Conservation (phyloP, 2,888 invertebrate species). For the Pristionchus exspectatus region DNA sequence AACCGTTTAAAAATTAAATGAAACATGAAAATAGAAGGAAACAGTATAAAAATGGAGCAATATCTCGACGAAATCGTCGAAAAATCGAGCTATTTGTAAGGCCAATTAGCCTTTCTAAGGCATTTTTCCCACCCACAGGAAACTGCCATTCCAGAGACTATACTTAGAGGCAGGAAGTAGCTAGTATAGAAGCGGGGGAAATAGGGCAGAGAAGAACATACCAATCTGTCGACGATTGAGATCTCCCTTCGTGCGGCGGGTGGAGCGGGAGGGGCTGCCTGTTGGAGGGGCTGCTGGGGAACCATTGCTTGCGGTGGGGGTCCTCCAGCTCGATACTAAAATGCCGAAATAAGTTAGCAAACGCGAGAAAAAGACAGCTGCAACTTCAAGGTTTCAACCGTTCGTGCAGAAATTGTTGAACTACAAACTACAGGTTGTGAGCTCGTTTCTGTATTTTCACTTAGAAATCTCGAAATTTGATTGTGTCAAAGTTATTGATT, state of each 20-base stretch:
- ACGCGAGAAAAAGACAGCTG: background rate
- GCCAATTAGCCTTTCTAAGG: background rate
- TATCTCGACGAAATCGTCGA: background rate
- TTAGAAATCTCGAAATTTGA: background rate
- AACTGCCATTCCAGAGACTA: background rate
- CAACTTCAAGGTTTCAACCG: background rate
- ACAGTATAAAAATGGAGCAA: background rate
- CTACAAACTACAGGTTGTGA: constrained; percentile 47
- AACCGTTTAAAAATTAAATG: background rate
- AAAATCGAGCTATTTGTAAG: background rate
- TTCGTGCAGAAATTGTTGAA: background rate
- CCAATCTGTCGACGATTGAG: constrained; percentile 59
- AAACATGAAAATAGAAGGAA: background rate
- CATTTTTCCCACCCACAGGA: background rate
- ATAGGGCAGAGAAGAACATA: constrained; percentile 14
- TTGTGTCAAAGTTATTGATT: constrained; percentile 29
- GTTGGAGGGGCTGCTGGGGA: constrained; percentile 48
- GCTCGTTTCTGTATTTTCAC: background rate
- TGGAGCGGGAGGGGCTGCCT: constrained; percentile 48
- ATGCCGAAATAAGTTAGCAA: background rate
- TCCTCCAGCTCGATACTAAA: constrained; percentile 35
- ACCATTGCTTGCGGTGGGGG: constrained; percentile 15
- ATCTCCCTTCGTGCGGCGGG: constrained; percentile 32
- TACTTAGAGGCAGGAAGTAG: background rate
- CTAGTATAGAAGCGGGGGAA: background rate